Percentiles rank a stretch among this genome's conserved stretches.
Evolutionary conservation across 2,888 invertebrate species (phyloP).

Genomic region (Chrysomela aeneicollis): DNA sequence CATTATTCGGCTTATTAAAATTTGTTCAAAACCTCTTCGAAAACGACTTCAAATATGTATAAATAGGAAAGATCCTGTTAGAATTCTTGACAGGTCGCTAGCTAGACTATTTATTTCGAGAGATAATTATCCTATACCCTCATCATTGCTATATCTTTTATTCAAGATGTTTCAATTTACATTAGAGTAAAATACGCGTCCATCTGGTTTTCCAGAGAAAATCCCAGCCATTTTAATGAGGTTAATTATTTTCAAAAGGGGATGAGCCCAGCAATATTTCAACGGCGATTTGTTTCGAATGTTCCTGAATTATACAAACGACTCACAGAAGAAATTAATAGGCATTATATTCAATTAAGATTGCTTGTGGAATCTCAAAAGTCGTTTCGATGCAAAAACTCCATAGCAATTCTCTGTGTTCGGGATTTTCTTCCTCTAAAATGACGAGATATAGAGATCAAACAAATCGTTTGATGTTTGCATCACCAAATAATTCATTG

Average conservation of each 20-base stretch:
- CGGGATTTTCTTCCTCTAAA: too few species aligned
- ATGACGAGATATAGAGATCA: not conserved
- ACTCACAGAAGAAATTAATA: not conserved
- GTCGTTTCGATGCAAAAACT: not conserved
- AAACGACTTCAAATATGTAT: too few species aligned
- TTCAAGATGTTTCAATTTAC: not conserved
- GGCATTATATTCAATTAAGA: not conserved
- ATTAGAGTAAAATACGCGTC: not conserved
- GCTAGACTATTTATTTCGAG: not conserved
- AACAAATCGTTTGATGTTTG: not conserved
- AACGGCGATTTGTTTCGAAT: conserved; percentile 3
- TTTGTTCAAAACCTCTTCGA: too few species aligned
- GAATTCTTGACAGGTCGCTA: too few species aligned
- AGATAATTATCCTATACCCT: not conserved
- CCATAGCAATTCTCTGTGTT: not conserved
- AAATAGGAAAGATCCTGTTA: too few species aligned
- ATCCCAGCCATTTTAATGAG: not conserved
- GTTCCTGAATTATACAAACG: conserved; percentile 3
- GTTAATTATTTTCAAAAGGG: not conserved
- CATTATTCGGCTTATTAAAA: too few species aligned
- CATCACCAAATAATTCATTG: too few species aligned
- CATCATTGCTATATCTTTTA: not conserved
- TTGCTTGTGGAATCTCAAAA: not conserved
- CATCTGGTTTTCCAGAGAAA: not conserved
- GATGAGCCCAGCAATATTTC: conserved; percentile 8